Percentiles rank a stretch among this genome's conserved stretches.
Conservation (phyloP, 2,888 invertebrate species). For the Cepaea hortensis region DNA sequence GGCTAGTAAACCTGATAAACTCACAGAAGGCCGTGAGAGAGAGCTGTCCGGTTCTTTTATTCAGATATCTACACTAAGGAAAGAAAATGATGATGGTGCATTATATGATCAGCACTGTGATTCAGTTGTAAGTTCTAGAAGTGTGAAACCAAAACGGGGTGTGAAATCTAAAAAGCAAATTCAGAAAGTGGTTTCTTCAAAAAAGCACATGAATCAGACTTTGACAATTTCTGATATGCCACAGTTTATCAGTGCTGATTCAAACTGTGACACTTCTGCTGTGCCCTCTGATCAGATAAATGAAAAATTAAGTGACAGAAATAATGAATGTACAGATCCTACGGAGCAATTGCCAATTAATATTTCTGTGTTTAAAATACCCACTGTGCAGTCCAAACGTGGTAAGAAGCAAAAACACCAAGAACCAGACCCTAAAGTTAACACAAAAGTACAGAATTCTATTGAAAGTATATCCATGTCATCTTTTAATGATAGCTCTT, state of each 20-base stretch:
- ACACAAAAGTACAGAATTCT: background rate
- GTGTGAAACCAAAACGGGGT: too few species aligned
- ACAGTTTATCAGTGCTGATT: background rate
- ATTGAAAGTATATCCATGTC: conserved; percentile 12
- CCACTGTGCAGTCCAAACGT: background rate
- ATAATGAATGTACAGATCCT: background rate
- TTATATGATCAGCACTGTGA: too few species aligned
- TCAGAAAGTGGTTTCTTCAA: background rate
- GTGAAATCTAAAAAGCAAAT: too few species aligned
- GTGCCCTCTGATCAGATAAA: background rate
- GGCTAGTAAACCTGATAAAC: background rate
- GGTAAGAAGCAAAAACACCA: background rate
- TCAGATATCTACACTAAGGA: background rate
- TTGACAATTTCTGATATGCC: background rate
- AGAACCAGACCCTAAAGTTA: background rate
- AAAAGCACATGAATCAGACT: background rate
- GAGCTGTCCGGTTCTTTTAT: background rate
- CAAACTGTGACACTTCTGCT: background rate
- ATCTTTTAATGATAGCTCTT: conserved; percentile 21
- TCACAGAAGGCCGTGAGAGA: background rate
- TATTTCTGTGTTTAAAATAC: background rate
- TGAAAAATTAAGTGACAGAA: background rate
- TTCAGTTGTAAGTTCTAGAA: too few species aligned
- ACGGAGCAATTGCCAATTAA: background rate
- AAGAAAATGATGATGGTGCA: background rate